A percentile compares a stretch with the other conserved stretches of the same genome.
Evolutionary conservation across 2,888 invertebrate genomes (phyloP).

Genomic region (Xylophagus ater): DNA sequence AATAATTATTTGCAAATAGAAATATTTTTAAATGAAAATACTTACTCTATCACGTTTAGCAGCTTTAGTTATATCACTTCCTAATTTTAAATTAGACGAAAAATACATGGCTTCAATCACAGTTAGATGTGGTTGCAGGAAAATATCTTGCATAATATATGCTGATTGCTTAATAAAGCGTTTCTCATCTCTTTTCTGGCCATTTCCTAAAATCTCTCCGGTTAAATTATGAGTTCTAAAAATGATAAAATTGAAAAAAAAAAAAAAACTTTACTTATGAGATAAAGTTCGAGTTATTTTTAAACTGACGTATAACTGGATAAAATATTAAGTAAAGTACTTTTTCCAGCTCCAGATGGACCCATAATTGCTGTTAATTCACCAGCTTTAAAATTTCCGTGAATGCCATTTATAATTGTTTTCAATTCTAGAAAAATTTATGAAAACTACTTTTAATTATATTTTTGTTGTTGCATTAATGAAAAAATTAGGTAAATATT

Average conservation of each 20-base stretch:
- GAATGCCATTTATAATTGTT: constrained; percentile 48
- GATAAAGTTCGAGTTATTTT: no score
- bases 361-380: constrained; percentile 80
- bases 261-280: background rate
- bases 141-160: constrained; percentile 84
- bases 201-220: constrained; percentile 66
- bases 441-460: no score
- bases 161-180: constrained; percentile 64
- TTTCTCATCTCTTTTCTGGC: constrained; percentile 51
- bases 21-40: constrained; percentile 11
- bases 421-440: constrained; percentile 47
- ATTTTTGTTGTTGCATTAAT: no score
- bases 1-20: constrained; percentile 19
- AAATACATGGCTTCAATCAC: constrained; percentile 76
- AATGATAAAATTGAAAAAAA: constrained; percentile 7
- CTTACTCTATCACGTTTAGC: constrained; percentile 59
- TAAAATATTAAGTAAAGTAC: constrained; percentile 76
- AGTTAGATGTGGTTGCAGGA: constrained; percentile 69
- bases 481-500: no score
- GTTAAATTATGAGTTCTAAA: constrained; percentile 37
- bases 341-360: constrained; percentile 82
- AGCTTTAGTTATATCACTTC: constrained; percentile 46
- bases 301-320: constrained; percentile 84
- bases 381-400: constrained; percentile 60
- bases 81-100: constrained; percentile 78